Evolutionary conservation across 2,888 invertebrate genomes (phyloP), one percentile per base, ranked within the genome.

Genomic region (Eupithecia centaureata): DNA sequence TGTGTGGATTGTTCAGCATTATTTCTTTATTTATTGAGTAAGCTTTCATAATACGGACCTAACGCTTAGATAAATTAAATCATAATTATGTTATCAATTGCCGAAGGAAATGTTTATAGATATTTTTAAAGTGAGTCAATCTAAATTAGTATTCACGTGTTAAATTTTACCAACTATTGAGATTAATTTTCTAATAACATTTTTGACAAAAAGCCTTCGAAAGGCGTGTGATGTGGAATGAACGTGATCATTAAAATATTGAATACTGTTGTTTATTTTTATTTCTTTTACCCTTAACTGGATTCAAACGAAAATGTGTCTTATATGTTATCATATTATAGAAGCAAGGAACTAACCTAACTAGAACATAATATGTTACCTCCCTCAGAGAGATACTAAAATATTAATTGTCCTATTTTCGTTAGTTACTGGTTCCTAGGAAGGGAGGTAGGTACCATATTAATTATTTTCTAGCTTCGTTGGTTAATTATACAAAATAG

Each of bases 201-300:
- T 63, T n/a, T 38, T 63, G 63, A 65, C 62, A 68, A 76, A 72
- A 71, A 77, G 86, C 84, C 87, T 88, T 87, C 64, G 61, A 79
- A 87, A 87, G 86, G 86, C 82, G 83, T 82, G 86, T 87, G 86
- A 89, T 89, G 86, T 87, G 82, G 79, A 85, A 85, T 86, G 85
- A 82, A 84, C 80, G 86, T 86, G 86, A 89, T 86, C 76, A 88
- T 88, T 88, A 87, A 88, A 77, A 88, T 80, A 73, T 82, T 84
- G 76, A 83, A 85, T 82, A 86, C 30, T 84, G 79, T 87, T 85
- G 81, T 77, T 78, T 75, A 70, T 75, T 78, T 80, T 47, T 47
- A 22, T 47, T 47, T 42, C 18, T 2, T 42, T 22, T 2, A 3
- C 22, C 22, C 47, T 1, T 42, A 8, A 42, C n/a, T 7, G 22